Base-by-base conservation (phyloP, 1,140 invertebrate genomes). In the Leptopilina clavipes region DNA sequence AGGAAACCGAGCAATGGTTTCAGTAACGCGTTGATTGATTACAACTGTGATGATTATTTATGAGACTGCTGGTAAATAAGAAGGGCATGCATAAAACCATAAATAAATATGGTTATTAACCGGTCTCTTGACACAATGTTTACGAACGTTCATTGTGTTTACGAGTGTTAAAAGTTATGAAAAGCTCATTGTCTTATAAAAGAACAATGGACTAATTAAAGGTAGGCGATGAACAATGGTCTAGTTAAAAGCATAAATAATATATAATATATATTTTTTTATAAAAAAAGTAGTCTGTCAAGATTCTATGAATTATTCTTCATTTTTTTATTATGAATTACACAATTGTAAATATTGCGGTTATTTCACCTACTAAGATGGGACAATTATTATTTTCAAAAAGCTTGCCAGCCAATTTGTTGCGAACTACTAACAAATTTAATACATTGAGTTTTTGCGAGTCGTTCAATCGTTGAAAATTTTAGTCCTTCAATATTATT, bases 181-280 rank as follows among this genome's bases (percentile, higher is more conserved):
- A 65, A 65, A 31, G 25, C 22, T 65, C 31, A 65, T 65, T 65
- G 56, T 65, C 56, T 65, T 22, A 65, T 65, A 31, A 65, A 65
- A 65, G 56, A 65, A 65, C 56, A 65, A 65, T 65, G 56, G 56
- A 25, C 56, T 65, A 65, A 65, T 65, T 65, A 65, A 65, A 31
- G n/a, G 56, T 65, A 65, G 56, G 56, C 56, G 56, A 65, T 65
- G 14, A 65, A 65, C 56, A 65, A 65, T 65, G 11, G 56, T 7
- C 56, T 31, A 65, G 22, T 65, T 65, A 65, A 65, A 9, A 37
- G 14, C 2, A 25, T 31, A 40, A 8, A 40, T 5, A n/a, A n/a
- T 31, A 31, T 6, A 31, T 31, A 3, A 40, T 8, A 40, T 40
- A 9, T 40, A 40, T 40, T 31, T 31, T 31, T 31, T 8, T 40